A percentile compares a stretch with the other conserved stretches of the same genome.
Conservation (phyloP, 2,888 invertebrate species). For the Hetaerina titia region DNA sequence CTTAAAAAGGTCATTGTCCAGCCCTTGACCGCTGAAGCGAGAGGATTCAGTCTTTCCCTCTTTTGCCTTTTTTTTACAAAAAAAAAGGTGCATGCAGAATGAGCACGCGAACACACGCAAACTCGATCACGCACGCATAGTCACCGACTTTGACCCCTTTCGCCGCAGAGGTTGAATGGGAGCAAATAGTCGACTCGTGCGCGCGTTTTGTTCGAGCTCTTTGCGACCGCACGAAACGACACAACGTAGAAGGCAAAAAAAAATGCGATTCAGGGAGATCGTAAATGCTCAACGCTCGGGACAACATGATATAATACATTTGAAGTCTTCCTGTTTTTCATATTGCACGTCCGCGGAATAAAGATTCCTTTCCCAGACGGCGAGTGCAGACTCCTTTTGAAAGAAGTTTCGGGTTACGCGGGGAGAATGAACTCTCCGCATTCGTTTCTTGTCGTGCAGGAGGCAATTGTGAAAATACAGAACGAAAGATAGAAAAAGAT, state of each 20-base stretch:
- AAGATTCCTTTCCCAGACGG: background rate
- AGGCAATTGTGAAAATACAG: background rate
- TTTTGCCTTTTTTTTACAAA: background rate
- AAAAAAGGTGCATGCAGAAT: background rate
- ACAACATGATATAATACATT: slow-evolving; percentile 29
- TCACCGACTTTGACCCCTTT: background rate
- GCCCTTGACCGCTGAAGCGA: slow-evolving; percentile 53
- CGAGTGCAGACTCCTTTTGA: background rate
- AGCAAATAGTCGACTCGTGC: slow-evolving; percentile 1
- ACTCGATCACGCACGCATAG: background rate
- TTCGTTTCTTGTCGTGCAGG: background rate
- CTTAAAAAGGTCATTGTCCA: slow-evolving; percentile 55
- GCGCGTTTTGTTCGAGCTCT: background rate
- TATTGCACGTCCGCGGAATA: slow-evolving; percentile 6
- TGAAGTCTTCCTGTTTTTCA: slow-evolving; percentile 1
- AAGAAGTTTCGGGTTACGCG: slow-evolving; percentile 19
- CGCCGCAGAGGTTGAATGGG: background rate
- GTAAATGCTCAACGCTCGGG: background rate
- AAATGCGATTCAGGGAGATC: background rate
- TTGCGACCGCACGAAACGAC: background rate
- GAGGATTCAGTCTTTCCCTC: background rate
- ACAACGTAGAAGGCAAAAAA: background rate
- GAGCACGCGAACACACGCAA: background rate
- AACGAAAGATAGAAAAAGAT: background rate
- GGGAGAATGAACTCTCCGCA: slow-evolving; percentile 26